These are phyloP conservation scores for Sarcophaga peregrina DNA, from an alignment of 1,140 invertebrate genomes.

Conservation along the genomic window DNA sequence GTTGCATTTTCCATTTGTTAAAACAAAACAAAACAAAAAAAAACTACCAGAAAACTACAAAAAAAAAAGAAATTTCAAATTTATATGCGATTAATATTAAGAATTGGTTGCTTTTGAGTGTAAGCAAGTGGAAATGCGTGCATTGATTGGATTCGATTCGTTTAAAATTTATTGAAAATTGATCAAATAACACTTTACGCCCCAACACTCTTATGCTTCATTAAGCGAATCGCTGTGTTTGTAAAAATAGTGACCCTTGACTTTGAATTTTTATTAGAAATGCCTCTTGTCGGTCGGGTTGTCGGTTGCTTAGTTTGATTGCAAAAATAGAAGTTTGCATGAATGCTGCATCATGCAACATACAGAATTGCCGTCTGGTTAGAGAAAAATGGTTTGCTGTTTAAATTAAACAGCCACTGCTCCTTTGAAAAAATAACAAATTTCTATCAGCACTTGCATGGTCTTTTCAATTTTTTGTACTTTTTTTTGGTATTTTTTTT, in stretches of 20 bases:
- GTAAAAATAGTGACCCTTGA: slow-evolving; percentile 33
- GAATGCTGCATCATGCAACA: neutral
- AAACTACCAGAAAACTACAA: neutral
- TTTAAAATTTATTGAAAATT: slow-evolving; percentile 31
- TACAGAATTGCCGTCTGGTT: neutral
- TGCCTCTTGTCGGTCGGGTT: neutral
- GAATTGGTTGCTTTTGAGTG: no score
- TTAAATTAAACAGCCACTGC: slow-evolving; percentile 14
- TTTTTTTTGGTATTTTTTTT: neutral
- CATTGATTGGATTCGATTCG: neutral
- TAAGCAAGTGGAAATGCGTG: neutral
- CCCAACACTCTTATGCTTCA: slow-evolving; percentile 30
- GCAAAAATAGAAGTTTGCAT: neutral
- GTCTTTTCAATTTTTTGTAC: neutral
- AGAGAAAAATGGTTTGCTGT: slow-evolving; percentile 3
- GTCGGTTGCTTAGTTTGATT: slow-evolving; percentile 1
- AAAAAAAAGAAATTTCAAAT: neutral
- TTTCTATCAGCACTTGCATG: slow-evolving; percentile 6
- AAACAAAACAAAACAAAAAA: no score
- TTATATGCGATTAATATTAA: no score
- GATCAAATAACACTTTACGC: slow-evolving; percentile 38
- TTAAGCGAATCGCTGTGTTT: neutral
- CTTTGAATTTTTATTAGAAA: slow-evolving; percentile 31
- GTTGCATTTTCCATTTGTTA: no score
- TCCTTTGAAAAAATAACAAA: neutral